Percentiles rank a stretch among this genome's conserved stretches.
phyloP scores from a whole-genome alignment of 2,797 vertebrate species.

The Phaenicophaeus curvirostris region DNA sequence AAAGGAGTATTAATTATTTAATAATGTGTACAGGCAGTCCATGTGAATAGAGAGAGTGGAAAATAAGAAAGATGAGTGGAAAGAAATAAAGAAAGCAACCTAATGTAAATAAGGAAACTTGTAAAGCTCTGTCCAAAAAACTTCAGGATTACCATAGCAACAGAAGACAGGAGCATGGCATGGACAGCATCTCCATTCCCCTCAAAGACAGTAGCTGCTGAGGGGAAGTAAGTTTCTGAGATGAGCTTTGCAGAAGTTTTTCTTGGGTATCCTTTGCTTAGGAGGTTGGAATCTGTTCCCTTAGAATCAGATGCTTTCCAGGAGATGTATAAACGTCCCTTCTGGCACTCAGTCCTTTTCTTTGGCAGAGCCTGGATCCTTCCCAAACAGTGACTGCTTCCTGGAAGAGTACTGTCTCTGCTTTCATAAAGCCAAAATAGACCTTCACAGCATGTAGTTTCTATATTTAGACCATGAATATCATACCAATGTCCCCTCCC shows the following conservation, averaged over 20 bases:
- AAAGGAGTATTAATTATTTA: slow-evolving; percentile 50
- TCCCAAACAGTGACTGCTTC: not conserved
- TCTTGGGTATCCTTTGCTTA: not conserved
- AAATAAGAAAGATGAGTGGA: slow-evolving; percentile 2
- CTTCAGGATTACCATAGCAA: not conserved
- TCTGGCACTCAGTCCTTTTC: not conserved
- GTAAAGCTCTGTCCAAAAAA: not conserved
- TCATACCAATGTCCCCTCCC: not conserved
- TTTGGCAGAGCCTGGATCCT: not conserved
- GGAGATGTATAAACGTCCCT: not conserved
- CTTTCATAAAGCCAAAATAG: not conserved
- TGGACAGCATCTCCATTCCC: not conserved
- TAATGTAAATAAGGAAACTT: slow-evolving; percentile 11
- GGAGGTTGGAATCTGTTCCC: not conserved
- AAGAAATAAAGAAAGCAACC: not conserved
- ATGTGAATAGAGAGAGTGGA: not conserved
- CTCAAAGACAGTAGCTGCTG: not conserved
- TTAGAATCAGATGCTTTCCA: slow-evolving; percentile 6
- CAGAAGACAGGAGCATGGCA: not conserved
- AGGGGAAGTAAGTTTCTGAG: not conserved
- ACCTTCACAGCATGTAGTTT: not conserved
- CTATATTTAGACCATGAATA: not conserved
- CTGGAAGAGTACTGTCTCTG: not conserved
- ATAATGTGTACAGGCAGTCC: not conserved
- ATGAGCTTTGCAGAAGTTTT: not conserved